phyloP scores from a whole-genome alignment of 2,113 vertebrate genomes.

The Chaetops frenatus region DNA sequence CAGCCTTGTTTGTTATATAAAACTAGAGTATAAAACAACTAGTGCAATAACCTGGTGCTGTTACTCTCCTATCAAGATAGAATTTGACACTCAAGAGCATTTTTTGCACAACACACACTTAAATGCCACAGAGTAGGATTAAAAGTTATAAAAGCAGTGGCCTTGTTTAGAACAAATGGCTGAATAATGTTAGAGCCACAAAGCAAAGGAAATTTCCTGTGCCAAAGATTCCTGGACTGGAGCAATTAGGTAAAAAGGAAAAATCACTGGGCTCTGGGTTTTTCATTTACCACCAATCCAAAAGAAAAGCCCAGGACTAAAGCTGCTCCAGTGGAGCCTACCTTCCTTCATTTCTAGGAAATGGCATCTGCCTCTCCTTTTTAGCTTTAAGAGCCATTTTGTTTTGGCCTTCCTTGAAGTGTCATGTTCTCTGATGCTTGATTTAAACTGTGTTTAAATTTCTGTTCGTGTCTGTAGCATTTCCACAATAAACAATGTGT shows the following conservation, averaged over 20 bases:
- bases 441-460: conserved; percentile 3
- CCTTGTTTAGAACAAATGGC: background rate
- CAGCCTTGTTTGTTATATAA: background rate
- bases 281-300: background rate
- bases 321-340: conserved; percentile 48
- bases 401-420: conserved; percentile 25
- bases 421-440: background rate
- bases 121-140: background rate
- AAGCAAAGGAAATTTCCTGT: background rate
- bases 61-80: background rate
- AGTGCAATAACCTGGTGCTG: background rate
- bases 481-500: conserved; percentile 15
- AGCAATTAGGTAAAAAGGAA: background rate
- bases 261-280: background rate
- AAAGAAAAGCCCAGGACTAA: background rate
- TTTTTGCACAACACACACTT: background rate
- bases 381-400: conserved; percentile 18
- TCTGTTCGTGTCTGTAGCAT: background rate
- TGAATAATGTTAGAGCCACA: background rate
- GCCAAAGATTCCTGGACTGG: conserved; percentile 37
- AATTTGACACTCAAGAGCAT: background rate
- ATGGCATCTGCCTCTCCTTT: conserved; percentile 34
- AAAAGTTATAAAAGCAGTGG: background rate
- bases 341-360: conserved; percentile 60
- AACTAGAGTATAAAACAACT: background rate